These are phyloP conservation scores for Drosophila sp. DNA, from an alignment of 1,140 invertebrate genomes.

Conservation along the genomic window DNA sequence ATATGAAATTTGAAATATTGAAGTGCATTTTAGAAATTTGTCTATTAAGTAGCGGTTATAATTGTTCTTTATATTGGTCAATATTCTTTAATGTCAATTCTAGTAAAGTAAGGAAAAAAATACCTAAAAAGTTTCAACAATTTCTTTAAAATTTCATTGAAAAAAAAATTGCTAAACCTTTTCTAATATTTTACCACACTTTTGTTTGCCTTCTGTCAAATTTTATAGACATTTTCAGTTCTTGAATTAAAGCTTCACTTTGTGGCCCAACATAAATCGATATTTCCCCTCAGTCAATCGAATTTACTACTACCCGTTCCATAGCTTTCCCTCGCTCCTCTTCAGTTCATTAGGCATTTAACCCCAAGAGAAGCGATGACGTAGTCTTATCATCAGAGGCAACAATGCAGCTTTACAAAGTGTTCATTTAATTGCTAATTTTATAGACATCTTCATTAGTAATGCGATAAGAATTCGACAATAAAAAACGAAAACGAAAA, in stretches of 20 bases:
- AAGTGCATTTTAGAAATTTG: too few relatives aligned
- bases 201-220: too few relatives aligned
- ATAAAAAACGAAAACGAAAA: constrained; percentile 55
- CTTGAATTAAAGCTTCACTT: not conserved
- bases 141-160: too few relatives aligned
- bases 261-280: constrained; percentile 8
- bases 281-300: constrained; percentile 14
- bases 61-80: too few relatives aligned
- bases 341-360: constrained; percentile 46
- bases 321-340: not conserved
- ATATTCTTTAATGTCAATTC: too few relatives aligned
- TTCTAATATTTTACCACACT: too few relatives aligned
- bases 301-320: constrained; percentile 20
- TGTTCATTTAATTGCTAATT: constrained; percentile 77
- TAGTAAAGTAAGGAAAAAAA: too few relatives aligned
- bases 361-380: constrained; percentile 27
- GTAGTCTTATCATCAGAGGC: constrained; percentile 42
- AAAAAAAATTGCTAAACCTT: too few relatives aligned
- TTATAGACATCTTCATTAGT: constrained; percentile 78
- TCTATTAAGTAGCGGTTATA: too few relatives aligned
- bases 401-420: constrained; percentile 41
- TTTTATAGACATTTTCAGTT: not conserved
- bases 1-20: too few relatives aligned
- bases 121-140: too few relatives aligned
- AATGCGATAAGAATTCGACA: constrained; percentile 57